Evolutionary conservation across 2,113 vertebrate species (phyloP).

Genomic region (Petromus typicus): DNA sequence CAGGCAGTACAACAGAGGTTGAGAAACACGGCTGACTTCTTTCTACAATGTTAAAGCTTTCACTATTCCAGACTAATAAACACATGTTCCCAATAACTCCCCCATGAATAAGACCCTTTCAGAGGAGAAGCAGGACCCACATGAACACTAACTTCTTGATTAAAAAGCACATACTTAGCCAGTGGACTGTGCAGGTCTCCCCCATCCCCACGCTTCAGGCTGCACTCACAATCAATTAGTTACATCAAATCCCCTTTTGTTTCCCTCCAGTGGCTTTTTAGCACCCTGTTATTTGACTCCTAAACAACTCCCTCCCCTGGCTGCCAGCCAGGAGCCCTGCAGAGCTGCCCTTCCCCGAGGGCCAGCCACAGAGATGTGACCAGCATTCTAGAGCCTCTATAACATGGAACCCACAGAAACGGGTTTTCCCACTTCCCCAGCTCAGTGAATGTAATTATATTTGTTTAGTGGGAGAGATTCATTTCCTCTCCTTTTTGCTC

Average conservation of each 20-base stretch:
- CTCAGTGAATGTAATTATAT: not conserved
- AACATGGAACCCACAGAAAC: not conserved
- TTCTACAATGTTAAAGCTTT: constrained; percentile 77
- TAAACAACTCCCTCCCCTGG: constrained; percentile 68
- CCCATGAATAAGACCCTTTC: constrained; percentile 79
- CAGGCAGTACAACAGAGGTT: constrained; percentile 61
- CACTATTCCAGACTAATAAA: constrained; percentile 77
- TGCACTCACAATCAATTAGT: constrained; percentile 79
- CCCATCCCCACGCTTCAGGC: constrained; percentile 51
- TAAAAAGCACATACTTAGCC: constrained; percentile 78
- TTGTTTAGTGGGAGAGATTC: not conserved
- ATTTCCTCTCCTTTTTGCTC: not conserved
- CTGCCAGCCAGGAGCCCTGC: constrained; percentile 36
- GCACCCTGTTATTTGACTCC: constrained; percentile 71
- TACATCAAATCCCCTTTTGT: constrained; percentile 80
- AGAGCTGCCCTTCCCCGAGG: not conserved
- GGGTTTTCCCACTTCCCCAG: not conserved
- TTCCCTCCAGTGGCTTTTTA: constrained; percentile 62
- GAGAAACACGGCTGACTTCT: constrained; percentile 76
- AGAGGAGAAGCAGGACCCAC: constrained; percentile 76
- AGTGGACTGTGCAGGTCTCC: constrained; percentile 74
- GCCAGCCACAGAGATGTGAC: not conserved
- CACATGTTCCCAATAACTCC: constrained; percentile 85
- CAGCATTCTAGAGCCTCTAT: not conserved
- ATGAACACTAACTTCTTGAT: constrained; percentile 82